These are phyloP conservation scores for Volucella inanis DNA, from an alignment of 2,888 invertebrate species.

Conservation along the genomic window DNA sequence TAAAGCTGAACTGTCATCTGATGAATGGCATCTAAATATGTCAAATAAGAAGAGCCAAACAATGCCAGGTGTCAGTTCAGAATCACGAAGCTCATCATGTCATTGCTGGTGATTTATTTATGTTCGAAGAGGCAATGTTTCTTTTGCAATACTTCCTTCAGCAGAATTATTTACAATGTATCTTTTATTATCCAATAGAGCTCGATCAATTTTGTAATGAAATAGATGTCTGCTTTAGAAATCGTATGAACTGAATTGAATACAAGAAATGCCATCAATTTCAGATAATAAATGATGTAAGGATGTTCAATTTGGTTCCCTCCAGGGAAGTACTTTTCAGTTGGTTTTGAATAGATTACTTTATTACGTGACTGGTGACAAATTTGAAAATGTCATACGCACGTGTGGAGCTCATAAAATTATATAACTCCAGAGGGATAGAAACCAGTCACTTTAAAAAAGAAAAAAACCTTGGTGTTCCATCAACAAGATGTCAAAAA, in stretches of 20 bases:
- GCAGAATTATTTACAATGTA: slow-evolving; percentile 9
- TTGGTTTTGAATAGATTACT: neutral
- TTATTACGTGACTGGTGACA: slow-evolving; percentile 4
- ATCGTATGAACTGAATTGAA: slow-evolving; percentile 12
- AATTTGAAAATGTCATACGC: slow-evolving; percentile 1
- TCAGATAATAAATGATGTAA: slow-evolving; percentile 44
- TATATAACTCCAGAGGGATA: too few relatives aligned
- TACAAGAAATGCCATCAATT: slow-evolving; percentile 17
- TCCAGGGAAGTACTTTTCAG: neutral
- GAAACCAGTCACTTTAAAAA: too few relatives aligned
- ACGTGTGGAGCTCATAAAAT: too few relatives aligned
- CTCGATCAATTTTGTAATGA: neutral
- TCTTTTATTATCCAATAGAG: neutral
- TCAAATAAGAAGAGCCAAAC: too few relatives aligned
- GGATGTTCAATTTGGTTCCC: neutral
- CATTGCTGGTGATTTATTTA: slow-evolving; percentile 6
- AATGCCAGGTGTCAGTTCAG: too few relatives aligned
- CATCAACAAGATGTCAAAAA: too few relatives aligned
- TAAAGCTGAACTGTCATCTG: too few relatives aligned
- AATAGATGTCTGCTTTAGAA: slow-evolving; percentile 8
- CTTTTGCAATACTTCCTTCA: slow-evolving; percentile 19
- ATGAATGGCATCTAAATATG: too few relatives aligned
- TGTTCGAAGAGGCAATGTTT: slow-evolving; percentile 1
- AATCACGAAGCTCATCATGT: slow-evolving; percentile 7
- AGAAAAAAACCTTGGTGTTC: too few relatives aligned